These are phyloP conservation scores for Lamellibrachia luymesi DNA, from an alignment of 1,140 invertebrate genomes.

Conservation along the genomic window DNA sequence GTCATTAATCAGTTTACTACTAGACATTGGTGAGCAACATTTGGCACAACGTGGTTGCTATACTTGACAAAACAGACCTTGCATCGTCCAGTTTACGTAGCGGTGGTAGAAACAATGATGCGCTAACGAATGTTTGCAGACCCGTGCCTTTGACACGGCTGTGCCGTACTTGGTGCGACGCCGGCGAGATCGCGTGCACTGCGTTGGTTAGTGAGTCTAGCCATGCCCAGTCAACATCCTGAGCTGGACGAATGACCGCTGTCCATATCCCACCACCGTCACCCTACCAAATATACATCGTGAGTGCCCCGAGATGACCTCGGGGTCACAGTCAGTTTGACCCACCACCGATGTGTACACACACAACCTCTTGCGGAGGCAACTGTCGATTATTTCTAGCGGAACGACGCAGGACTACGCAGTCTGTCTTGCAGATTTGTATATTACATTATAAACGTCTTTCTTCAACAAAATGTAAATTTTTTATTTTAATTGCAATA, in stretches of 20 bases:
- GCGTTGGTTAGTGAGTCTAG: neutral
- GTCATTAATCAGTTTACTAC: neutral
- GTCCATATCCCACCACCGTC: neutral
- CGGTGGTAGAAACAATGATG: neutral
- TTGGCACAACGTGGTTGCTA: neutral
- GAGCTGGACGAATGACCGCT: neutral
- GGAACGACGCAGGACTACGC: neutral
- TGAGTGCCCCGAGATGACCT: neutral
- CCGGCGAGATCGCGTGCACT: neutral
- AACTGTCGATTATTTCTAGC: neutral
- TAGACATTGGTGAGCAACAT: neutral
- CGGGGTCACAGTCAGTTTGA: neutral
- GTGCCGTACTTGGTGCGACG: neutral
- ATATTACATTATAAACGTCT: neutral
- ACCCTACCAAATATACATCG: neutral
- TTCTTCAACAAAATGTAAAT: neutral
- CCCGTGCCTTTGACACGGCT: too few relatives aligned
- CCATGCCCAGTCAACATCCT: neutral
- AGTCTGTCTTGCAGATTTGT: neutral
- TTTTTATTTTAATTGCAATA: neutral
- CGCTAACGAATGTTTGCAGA: too few relatives aligned
- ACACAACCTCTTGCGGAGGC: neutral
- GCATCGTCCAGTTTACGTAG: conserved; percentile 3
- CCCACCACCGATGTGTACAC: neutral
- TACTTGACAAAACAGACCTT: neutral